These are phyloP conservation scores for Ciona savignyi DNA, from an alignment of 23 tunicate species.

Conservation along the genomic window DNA sequence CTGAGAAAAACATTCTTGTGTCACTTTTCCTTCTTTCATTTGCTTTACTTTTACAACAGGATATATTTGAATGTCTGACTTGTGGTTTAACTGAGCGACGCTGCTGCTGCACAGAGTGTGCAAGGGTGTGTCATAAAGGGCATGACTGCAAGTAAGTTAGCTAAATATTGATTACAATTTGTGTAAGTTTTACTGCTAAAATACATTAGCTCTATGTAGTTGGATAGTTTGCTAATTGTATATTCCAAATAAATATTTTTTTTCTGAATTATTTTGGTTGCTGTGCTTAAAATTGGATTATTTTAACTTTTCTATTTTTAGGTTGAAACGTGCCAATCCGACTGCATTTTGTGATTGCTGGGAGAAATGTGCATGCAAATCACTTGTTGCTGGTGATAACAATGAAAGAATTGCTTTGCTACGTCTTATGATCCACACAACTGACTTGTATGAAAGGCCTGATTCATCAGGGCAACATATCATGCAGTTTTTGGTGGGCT, in stretches of 20 bases:
- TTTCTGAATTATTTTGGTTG: no score
- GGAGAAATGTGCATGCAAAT: constrained; percentile 91
- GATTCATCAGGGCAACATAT: constrained; percentile 68
- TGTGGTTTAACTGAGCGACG: constrained; percentile 81
- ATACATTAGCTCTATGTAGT: no score
- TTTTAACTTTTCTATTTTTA: constrained; percentile 1
- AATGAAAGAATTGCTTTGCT: constrained; percentile 49
- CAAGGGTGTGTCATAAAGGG: constrained; percentile 90
- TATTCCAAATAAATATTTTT: no score
- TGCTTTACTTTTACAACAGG: constrained; percentile 33
- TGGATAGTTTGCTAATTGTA: no score
- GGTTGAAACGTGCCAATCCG: constrained; percentile 75
- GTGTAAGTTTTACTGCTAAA: no score
- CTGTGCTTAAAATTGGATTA: no score
- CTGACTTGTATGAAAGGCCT: constrained; percentile 48
- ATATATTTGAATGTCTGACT: constrained; percentile 87
- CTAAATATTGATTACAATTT: no score
- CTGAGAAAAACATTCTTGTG: no score
- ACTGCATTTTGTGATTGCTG: constrained; percentile 98
- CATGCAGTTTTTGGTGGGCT: constrained; percentile 70
- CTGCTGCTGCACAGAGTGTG: constrained; percentile 98
- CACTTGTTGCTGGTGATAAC: constrained; percentile 55
- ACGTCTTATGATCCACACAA: constrained; percentile 32
- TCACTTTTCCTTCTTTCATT: neutral
- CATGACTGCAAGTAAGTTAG: constrained; percentile 94